phyloP scores from a whole-genome alignment of 2,113 vertebrate genomes.

The Poecilia latipinna region DNA sequence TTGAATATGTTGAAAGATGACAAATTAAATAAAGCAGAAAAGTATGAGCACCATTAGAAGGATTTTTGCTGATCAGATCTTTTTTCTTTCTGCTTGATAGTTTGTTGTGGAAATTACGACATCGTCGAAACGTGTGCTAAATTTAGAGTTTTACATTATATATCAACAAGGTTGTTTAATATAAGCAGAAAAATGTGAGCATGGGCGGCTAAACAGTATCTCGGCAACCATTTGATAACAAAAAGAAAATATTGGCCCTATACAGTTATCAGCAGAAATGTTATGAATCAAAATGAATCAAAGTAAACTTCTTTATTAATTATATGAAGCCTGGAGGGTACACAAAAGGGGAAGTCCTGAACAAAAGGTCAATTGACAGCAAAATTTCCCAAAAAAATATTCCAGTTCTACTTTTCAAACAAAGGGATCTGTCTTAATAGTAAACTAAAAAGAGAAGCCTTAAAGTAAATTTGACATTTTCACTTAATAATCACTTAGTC shows the following conservation, averaged over 20 bases:
- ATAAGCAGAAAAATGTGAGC: no score
- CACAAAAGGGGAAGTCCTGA: conserved; percentile 1
- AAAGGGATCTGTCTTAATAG: neutral
- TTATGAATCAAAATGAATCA: neutral
- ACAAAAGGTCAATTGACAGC: neutral
- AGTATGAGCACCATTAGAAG: neutral
- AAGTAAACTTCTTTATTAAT: neutral
- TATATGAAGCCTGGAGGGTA: neutral
- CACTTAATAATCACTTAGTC: no score
- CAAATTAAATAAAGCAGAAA: neutral
- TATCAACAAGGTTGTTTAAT: no score
- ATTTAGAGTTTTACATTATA: neutral
- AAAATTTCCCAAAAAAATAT: neutral
- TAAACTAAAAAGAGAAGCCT: neutral
- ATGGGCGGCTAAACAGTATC: no score
- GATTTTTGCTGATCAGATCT: neutral
- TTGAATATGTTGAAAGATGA: neutral
- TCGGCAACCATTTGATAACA: no score
- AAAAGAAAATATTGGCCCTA: no score
- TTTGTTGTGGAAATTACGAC: neutral
- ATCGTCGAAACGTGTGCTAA: neutral
- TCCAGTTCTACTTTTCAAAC: neutral
- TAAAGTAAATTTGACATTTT: no score
- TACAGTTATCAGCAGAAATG: neutral
- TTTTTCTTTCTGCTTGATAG: neutral